These are phyloP conservation scores for Sardina pilchardus DNA, from an alignment of 2,113 vertebrate genomes.

Conservation along the genomic window DNA sequence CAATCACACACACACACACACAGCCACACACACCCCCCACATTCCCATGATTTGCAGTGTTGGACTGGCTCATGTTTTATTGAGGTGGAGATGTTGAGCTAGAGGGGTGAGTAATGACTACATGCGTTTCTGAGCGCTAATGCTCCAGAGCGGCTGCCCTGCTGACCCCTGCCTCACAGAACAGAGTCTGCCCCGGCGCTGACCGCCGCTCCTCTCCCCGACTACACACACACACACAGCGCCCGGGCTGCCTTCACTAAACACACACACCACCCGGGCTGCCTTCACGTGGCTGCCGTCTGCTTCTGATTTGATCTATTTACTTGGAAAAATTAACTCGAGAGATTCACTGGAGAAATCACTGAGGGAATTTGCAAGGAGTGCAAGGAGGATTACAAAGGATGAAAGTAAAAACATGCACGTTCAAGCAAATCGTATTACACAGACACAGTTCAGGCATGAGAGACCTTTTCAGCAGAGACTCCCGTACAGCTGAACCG, in stretches of 20 bases:
- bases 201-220: neutral
- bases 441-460: too few species aligned
- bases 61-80: neutral
- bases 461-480: neutral
- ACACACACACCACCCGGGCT: neutral
- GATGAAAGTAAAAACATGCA: too few species aligned
- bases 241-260: neutral
- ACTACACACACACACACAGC: neutral
- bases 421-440: too few species aligned
- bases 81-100: neutral
- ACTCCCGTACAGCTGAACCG: neutral
- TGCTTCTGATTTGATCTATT: too few species aligned
- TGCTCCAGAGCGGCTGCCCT: neutral
- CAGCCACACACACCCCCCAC: neutral
- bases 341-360: too few species aligned
- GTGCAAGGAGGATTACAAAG: too few species aligned
- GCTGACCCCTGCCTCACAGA: neutral
- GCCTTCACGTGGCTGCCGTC: too few species aligned
- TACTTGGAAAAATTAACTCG: too few species aligned
- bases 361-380: too few species aligned
- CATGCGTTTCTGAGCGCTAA: neutral
- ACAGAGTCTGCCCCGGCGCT: neutral
- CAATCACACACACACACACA: neutral
- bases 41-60: constrained; percentile 28
- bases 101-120: neutral